Base-by-base conservation (phyloP, 1,140 invertebrate genomes). In the Pentalonia nigronervosa region DNA sequence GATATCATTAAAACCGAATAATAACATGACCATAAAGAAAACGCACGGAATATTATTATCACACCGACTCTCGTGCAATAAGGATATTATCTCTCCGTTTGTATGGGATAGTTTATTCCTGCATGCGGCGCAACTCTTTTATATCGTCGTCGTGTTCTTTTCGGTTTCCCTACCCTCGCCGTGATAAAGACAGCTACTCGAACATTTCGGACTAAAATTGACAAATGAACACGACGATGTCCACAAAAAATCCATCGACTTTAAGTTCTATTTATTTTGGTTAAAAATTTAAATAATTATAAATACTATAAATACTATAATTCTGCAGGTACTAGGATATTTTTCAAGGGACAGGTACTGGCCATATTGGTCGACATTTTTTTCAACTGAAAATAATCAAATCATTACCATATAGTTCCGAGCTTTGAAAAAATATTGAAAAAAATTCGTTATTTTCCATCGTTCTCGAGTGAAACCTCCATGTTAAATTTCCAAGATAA, bases 1-100 rank as follows among this genome's bases (percentile, higher is more conserved):
- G 87, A 89, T 89, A 89, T 89, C 87, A 89, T 89, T 53, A 89
- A 89, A 89, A 53, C 48, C 48, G n/a, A 89, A 89, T 89, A 89
- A 89, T 89, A 89, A 50, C 86, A 50, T 53, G 87, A 36, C 87
- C 48, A 53, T 53, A 53, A 53, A 23, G 48, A 89, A 53, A 34
- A 50, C n/a, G 41, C 41, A 14, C 36, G 41, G 21, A 86, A 45
- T 45, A 86, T 76, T 84, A 45, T 84, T 84, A 84, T 41, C 23
- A 41, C 9, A 84, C 36, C 36, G 41, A 41, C 83, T 11, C 41
- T 25, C 83, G 23, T 41, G 41, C 36, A 45, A 30, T 41, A 84
- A 23, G 36, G 83, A 45, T 41, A 45, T 36, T 84, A 41, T 45
- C 36, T 76, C 34, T 36, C 23, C 14, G 23, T 76, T n/a, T 76